A percentile compares a stretch with the other conserved stretches of the same genome.
Conservation (phyloP, 92 coral and sea anemone genomes). For the Virgularia gustaviana region DNA sequence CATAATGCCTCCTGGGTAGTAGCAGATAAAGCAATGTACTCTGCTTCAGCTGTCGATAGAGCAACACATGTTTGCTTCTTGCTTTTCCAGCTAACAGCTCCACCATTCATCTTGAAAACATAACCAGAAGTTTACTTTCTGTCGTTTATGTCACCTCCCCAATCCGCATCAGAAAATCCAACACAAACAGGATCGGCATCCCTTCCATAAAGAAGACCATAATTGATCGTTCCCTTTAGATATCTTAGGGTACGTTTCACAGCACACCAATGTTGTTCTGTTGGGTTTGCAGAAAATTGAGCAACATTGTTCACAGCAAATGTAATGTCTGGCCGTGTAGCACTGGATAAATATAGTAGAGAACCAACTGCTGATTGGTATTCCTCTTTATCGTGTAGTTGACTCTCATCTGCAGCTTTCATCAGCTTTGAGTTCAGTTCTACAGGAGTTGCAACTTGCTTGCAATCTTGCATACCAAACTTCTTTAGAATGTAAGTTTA, state of each 20-base stretch:
- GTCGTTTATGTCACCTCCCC: constrained; percentile 58
- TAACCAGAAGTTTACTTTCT: constrained; percentile 61
- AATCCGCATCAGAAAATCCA: constrained; percentile 61
- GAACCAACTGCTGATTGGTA: constrained; percentile 62
- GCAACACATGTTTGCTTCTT: constrained; percentile 66
- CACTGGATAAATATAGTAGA: constrained; percentile 53
- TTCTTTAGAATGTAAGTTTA: constrained; percentile 45
- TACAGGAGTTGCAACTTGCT: constrained; percentile 57
- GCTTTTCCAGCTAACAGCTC: constrained; percentile 64
- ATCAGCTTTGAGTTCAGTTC: constrained; percentile 57
- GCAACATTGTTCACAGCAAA: constrained; percentile 60
- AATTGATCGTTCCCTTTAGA: constrained; percentile 53
- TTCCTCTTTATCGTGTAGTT: constrained; percentile 30
- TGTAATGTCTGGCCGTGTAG: constrained; percentile 59
- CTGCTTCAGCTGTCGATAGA: constrained; percentile 50
- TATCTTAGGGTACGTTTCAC: constrained; percentile 52
- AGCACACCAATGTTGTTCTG: constrained; percentile 56
- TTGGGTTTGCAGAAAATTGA: constrained; percentile 39
- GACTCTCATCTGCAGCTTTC: constrained; percentile 38
- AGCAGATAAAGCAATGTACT: constrained; percentile 11
- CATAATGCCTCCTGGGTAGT: constrained; percentile 16
- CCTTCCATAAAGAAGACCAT: constrained; percentile 44
- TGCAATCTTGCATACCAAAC: constrained; percentile 49
- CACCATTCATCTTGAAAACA: constrained; percentile 50
- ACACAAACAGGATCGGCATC: constrained; percentile 36